Evolutionary conservation across 2,797 vertebrate species (phyloP).

Genomic region (Peromyscus aztecus): DNA sequence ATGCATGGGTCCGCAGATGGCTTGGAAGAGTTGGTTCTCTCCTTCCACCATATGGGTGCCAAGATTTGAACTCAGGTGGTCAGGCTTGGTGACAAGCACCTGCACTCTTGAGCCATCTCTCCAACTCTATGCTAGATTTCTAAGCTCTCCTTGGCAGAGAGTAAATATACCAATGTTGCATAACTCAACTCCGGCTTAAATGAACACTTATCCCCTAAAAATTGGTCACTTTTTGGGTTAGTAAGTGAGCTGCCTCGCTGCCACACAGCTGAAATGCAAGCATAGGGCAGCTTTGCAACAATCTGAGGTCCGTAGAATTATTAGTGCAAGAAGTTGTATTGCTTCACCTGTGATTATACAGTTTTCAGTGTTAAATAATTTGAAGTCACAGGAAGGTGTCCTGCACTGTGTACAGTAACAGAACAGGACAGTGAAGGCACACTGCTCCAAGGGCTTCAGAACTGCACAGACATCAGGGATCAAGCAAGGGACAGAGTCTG

Average conservation of each 20-base stretch:
- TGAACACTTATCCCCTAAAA: constrained; percentile 4
- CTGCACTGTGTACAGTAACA: not conserved
- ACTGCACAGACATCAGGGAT: not conserved
- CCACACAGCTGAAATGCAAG: not conserved
- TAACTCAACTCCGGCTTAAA: not conserved
- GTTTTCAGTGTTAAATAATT: constrained; percentile 46
- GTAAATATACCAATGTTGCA: not conserved
- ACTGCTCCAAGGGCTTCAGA: not conserved
- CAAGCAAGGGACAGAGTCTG: not conserved
- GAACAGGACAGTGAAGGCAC: not conserved
- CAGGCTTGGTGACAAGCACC: not conserved
- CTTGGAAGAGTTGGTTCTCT: not conserved
- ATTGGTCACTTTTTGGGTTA: not conserved
- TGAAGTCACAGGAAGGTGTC: not conserved
- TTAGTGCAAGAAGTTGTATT: not conserved
- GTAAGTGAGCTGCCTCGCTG: not conserved
- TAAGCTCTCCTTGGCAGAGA: not conserved
- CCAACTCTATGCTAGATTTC: not conserved
- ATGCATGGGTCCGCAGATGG: too few species aligned
- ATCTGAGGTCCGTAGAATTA: constrained; percentile 10
- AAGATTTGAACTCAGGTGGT: not conserved
- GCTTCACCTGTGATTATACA: not conserved
- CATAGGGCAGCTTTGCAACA: not conserved
- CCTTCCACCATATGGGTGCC: not conserved
- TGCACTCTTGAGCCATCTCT: not conserved